phyloP scores from a whole-genome alignment of 2,797 vertebrate genomes.

The Lutra lutra region DNA sequence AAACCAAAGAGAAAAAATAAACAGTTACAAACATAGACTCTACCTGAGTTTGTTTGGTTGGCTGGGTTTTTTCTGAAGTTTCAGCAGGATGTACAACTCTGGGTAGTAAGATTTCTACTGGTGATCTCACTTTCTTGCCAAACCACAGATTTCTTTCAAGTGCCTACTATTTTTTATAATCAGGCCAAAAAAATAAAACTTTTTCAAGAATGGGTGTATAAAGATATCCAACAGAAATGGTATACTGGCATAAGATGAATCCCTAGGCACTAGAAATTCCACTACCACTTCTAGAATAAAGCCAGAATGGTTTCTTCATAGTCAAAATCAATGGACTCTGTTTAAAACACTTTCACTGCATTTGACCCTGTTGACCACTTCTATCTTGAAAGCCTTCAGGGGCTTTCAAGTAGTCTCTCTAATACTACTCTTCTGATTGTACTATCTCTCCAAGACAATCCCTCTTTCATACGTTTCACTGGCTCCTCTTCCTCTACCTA shows the following conservation, averaged over 20 bases:
- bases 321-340: background rate
- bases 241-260: background rate
- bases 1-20: background rate
- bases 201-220: background rate
- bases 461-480: background rate
- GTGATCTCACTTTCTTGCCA: background rate
- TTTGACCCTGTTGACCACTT: background rate
- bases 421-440: background rate
- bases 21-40: background rate
- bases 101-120: background rate
- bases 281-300: slow-evolving; percentile 27
- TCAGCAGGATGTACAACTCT: background rate
- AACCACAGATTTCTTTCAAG: background rate
- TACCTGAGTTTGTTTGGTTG: background rate
- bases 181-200: background rate
- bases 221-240: background rate
- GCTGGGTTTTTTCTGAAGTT: background rate
- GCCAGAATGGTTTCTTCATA: background rate
- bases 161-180: background rate
- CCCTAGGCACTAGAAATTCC: background rate
- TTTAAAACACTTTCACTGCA: background rate
- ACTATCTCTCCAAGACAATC: background rate
- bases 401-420: background rate
- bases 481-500: background rate
- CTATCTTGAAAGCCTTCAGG: background rate